Percentiles rank a stretch among this genome's conserved stretches.
Conservation (phyloP, 2,113 vertebrate species). For the Formicarius rufipectus region DNA sequence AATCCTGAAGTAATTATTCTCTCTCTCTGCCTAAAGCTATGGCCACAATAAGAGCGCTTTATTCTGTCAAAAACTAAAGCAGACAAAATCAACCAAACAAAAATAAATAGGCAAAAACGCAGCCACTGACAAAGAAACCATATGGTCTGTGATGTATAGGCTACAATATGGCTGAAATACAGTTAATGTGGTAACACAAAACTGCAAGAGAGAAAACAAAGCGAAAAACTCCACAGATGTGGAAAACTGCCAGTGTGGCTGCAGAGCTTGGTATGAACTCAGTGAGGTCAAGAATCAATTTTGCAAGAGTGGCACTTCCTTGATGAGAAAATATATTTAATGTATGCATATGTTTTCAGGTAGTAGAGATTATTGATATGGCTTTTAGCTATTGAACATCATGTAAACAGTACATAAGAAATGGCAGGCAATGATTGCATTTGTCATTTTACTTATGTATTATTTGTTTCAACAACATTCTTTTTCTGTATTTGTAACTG, state of each 20-base stretch:
- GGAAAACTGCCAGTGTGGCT: background rate
- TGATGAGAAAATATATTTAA: background rate
- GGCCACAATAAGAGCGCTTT: background rate
- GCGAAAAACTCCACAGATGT: background rate
- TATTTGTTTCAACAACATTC: background rate
- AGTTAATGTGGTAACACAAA: background rate
- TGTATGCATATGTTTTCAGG: background rate
- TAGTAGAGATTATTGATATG: background rate
- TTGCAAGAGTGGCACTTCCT: background rate
- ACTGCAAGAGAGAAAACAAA: background rate
- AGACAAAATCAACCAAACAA: background rate
- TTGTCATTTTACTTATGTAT: background rate
- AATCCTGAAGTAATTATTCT: background rate
- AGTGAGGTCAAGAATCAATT: background rate
- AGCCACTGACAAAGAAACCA: background rate
- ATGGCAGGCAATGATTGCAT: background rate
- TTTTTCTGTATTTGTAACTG: background rate
- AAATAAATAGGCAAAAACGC: background rate
- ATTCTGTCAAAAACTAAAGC: background rate
- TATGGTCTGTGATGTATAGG: background rate
- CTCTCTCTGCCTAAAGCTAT: background rate
- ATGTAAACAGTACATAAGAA: background rate
- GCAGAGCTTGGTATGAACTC: background rate
- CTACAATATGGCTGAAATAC: background rate
- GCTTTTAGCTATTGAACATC: background rate